phyloP scores from a whole-genome alignment of 2,888 invertebrate species.

The Megalurothrips usitatus region DNA sequence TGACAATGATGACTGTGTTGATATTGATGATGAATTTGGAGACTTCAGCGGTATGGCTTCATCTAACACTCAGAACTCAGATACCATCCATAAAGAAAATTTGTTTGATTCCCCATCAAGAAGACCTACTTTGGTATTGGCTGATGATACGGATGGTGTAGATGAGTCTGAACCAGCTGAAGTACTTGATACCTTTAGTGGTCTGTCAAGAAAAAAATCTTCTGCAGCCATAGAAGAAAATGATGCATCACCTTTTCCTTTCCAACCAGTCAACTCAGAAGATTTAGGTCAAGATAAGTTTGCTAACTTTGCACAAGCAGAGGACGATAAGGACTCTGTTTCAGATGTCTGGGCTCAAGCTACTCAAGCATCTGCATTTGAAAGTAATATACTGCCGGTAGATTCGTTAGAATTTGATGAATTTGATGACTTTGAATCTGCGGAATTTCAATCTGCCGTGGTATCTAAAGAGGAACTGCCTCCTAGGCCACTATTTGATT shows the following conservation, averaged over 20 bases:
- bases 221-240: too few species aligned
- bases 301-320: slow-evolving; percentile 35
- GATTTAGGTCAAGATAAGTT: slow-evolving; percentile 34
- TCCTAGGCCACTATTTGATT: slow-evolving; percentile 19
- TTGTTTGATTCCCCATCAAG: neutral
- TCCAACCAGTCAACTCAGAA: neutral
- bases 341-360: neutral
- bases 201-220: too few species aligned
- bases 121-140: neutral
- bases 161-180: too few species aligned
- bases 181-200: too few species aligned
- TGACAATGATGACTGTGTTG: slow-evolving; percentile 57
- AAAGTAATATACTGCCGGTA: neutral
- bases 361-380: neutral
- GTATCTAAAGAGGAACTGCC: slow-evolving; percentile 36
- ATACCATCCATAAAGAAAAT: neutral
- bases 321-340: neutral
- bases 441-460: slow-evolving; percentile 46
- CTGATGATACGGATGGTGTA: neutral
- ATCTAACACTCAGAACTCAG: neutral
- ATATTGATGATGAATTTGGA: slow-evolving; percentile 44
- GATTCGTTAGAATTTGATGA: slow-evolving; percentile 34
- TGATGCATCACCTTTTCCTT: too few species aligned
- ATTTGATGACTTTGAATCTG: slow-evolving; percentile 44
- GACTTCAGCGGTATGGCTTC: slow-evolving; percentile 45